These are phyloP conservation scores for Myotis lucifugus DNA, from an alignment of 2,113 vertebrate species.

Conservation along the genomic window DNA sequence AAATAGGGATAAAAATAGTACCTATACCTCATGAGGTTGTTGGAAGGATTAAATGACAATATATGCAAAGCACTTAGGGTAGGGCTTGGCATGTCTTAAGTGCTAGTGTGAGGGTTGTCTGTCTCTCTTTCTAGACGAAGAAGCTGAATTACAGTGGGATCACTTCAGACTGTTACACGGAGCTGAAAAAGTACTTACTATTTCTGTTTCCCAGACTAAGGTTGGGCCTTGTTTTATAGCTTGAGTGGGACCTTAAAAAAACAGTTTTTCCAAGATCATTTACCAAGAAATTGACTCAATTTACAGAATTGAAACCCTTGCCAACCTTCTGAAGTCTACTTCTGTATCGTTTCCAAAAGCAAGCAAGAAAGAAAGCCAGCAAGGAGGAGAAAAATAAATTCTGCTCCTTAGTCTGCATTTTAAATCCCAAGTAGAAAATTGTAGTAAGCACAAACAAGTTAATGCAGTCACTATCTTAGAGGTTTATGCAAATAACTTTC, in stretches of 20 bases:
- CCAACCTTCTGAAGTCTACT: neutral
- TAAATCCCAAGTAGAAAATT: slow-evolving; percentile 22
- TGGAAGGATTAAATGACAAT: neutral
- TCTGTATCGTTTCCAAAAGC: neutral
- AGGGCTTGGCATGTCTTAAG: neutral
- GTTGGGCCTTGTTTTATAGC: neutral
- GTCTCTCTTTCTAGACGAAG: slow-evolving; percentile 2
- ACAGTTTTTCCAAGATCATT: slow-evolving; percentile 25
- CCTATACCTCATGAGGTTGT: neutral
- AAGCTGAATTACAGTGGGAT: neutral
- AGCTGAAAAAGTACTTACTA: neutral
- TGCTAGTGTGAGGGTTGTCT: neutral
- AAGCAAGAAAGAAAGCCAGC: neutral
- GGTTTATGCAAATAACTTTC: neutral
- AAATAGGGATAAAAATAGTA: neutral
- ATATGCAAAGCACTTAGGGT: neutral
- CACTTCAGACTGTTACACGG: neutral
- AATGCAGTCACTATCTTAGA: neutral
- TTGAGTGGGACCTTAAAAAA: slow-evolving; percentile 31
- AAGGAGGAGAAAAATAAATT: neutral
- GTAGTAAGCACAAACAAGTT: neutral
- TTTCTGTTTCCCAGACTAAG: slow-evolving; percentile 24
- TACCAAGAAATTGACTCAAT: slow-evolving; percentile 20
- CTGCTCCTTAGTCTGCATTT: neutral
- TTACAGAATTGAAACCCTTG: slow-evolving; percentile 1